Percentiles rank a stretch among this genome's conserved stretches.
phyloP scores from a whole-genome alignment of 2,797 vertebrate species.

The Falco columbarius region DNA sequence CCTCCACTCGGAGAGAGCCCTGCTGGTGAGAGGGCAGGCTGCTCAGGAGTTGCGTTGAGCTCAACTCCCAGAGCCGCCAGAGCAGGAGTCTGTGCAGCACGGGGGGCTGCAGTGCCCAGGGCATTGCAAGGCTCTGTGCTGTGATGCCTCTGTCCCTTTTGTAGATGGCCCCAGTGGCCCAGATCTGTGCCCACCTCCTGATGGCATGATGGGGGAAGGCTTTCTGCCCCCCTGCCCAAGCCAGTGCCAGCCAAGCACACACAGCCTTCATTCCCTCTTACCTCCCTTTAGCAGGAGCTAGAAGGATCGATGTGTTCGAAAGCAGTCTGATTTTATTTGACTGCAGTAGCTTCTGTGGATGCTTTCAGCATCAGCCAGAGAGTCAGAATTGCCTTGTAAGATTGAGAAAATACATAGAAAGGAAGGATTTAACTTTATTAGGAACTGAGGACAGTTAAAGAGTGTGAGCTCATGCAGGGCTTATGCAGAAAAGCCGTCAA shows the following conservation, averaged over 20 bases:
- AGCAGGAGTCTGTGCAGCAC: background rate
- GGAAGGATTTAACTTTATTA: background rate
- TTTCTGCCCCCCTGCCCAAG: background rate
- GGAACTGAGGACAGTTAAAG: background rate
- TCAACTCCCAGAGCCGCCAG: background rate
- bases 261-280: background rate
- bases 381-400: background rate
- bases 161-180: background rate
- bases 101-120: background rate
- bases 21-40: background rate
- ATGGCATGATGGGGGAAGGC: background rate
- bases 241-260: background rate
- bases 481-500: background rate
- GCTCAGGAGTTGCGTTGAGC: background rate
- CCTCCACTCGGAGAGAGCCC: background rate
- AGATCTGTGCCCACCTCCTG: background rate
- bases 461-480: background rate
- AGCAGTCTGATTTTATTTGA: background rate
- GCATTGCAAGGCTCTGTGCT: accelerated
- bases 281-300: background rate
- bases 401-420: background rate
- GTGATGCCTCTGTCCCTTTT: background rate
- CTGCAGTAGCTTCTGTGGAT: background rate
- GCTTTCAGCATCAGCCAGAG: background rate
- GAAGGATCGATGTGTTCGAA: background rate